Percentiles rank a stretch among this genome's conserved stretches.
These are phyloP conservation scores for Wiebesia pumilae DNA, from an alignment of 1,140 invertebrate species.

Conservation along the genomic window DNA sequence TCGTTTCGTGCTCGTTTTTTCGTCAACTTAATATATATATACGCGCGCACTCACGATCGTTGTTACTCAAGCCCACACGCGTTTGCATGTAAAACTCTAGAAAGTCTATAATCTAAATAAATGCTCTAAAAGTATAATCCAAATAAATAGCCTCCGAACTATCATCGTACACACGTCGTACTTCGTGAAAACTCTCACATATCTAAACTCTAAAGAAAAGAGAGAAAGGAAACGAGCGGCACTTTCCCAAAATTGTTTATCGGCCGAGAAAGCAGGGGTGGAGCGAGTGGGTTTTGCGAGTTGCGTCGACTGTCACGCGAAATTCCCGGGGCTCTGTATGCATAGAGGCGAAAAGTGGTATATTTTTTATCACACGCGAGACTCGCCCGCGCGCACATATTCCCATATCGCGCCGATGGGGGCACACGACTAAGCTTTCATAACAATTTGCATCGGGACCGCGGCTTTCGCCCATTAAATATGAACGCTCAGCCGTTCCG, in stretches of 20 bases:
- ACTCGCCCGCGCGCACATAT: conserved; percentile 52
- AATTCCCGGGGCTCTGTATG: conserved; percentile 30
- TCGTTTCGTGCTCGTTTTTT: neutral
- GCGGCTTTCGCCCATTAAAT: conserved; percentile 69
- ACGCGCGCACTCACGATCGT: no score
- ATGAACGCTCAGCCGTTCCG: conserved; percentile 66
- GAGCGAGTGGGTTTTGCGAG: neutral
- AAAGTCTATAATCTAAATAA: conserved; percentile 13
- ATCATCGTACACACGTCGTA: neutral
- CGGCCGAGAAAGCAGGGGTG: neutral
- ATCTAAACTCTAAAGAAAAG: neutral
- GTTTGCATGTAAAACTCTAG: neutral
- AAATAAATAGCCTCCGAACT: neutral
- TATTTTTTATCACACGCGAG: conserved; percentile 73
- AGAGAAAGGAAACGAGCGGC: neutral
- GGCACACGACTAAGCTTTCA: conserved; percentile 69
- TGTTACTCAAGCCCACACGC: no score
- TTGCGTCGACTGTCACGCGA: conserved; percentile 38
- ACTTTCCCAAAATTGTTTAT: conserved; percentile 43
- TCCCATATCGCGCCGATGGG: conserved; percentile 57
- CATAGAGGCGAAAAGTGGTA: conserved; percentile 56
- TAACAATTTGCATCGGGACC: conserved; percentile 72
- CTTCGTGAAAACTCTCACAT: neutral
- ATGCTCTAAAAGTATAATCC: neutral
- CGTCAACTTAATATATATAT: neutral